Percentiles rank a stretch among this genome's conserved stretches.
phyloP scores from a whole-genome alignment of 2,113 vertebrate species.

The Hyaena hyaena region DNA sequence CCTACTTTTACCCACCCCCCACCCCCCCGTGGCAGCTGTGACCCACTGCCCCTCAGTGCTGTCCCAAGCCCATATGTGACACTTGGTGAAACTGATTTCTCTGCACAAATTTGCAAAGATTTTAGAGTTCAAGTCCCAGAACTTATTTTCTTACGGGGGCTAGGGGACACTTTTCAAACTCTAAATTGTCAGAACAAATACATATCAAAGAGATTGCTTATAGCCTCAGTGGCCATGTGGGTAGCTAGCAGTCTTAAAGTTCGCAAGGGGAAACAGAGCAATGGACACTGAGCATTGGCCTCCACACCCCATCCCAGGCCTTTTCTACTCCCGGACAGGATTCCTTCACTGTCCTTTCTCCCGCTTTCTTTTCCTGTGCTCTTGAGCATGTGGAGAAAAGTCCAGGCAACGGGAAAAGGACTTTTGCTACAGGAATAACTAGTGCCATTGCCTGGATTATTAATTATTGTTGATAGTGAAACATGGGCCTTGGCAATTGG shows the following conservation, averaged over 20 bases:
- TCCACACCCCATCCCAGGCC: neutral
- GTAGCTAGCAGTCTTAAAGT: neutral
- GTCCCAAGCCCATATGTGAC: neutral
- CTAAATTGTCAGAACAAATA: conserved; percentile 5
- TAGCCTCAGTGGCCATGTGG: neutral
- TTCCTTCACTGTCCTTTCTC: neutral
- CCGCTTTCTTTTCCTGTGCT: neutral
- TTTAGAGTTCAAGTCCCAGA: neutral
- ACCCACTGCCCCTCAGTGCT: neutral
- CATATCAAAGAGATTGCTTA: neutral
- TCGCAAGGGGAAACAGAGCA: neutral
- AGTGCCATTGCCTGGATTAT: conserved; percentile 27
- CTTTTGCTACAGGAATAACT: neutral
- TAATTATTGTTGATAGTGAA: conserved; percentile 55
- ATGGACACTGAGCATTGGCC: neutral
- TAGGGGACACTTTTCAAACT: neutral
- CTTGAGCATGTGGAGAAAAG: neutral
- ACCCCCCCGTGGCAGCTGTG: neutral
- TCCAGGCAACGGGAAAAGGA: neutral
- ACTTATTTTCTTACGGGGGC: neutral
- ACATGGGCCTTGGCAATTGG: conserved; percentile 65
- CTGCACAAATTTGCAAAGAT: neutral
- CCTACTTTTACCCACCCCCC: neutral
- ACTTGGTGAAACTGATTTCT: neutral
- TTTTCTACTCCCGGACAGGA: neutral